Evolutionary conservation across 2,113 vertebrate genomes (phyloP).

Genomic region (Ptyas mucosa): DNA sequence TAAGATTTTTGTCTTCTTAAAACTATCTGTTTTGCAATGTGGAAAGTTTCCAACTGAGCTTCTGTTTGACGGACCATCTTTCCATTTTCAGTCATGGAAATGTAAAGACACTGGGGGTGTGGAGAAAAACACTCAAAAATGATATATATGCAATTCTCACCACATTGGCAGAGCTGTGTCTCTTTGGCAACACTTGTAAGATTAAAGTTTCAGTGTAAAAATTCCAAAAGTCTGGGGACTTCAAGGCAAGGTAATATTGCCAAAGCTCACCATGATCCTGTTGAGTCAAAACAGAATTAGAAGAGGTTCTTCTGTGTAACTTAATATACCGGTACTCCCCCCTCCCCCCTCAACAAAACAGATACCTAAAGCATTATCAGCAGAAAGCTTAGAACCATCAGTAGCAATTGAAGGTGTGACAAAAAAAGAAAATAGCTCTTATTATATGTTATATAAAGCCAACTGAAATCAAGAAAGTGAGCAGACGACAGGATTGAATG

Average conservation of each 20-base stretch:
- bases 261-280: neutral
- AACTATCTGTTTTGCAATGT: neutral
- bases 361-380: neutral
- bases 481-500: neutral
- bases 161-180: neutral
- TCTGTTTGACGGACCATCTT: neutral
- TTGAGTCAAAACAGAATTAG: neutral
- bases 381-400: neutral
- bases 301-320: neutral
- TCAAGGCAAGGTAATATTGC: neutral
- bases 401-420: neutral
- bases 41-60: neutral
- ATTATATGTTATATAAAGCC: neutral
- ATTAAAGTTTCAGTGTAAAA: neutral
- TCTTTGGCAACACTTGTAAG: neutral
- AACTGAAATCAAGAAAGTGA: neutral
- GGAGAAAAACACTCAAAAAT: neutral
- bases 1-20: neutral
- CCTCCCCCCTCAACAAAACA: neutral
- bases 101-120: neutral
- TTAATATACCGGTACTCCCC: neutral
- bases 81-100: neutral
- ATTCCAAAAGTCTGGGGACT: neutral
- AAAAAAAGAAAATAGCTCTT: neutral
- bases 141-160: neutral